These are phyloP conservation scores for Petaurus breviceps DNA, from an alignment of 2,113 vertebrate genomes.

Conservation along the genomic window DNA sequence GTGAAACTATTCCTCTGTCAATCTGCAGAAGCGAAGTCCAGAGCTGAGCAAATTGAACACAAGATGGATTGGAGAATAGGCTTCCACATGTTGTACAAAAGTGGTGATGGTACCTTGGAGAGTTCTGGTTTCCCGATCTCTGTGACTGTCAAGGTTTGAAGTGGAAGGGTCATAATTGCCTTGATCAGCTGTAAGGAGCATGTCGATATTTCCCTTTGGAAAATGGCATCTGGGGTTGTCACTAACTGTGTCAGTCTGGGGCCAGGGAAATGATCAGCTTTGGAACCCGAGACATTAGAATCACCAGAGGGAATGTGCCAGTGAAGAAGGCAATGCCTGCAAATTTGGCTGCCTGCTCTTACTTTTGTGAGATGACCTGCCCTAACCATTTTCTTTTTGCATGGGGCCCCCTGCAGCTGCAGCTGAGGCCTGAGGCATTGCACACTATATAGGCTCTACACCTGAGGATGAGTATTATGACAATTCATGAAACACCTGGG, in stretches of 20 bases:
- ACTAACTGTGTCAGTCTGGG: background rate
- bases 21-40: background rate
- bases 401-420: background rate
- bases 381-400: background rate
- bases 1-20: background rate
- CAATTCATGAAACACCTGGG: background rate
- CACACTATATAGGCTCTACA: background rate
- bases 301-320: background rate
- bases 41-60: background rate
- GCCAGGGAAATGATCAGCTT: background rate
- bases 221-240: background rate
- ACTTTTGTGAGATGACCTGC: background rate
- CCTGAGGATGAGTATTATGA: background rate
- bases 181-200: background rate
- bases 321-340: background rate
- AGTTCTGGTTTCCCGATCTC: background rate
- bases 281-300: background rate
- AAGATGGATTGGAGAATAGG: background rate
- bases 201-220: background rate
- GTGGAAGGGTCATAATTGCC: background rate
- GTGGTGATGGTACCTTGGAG: background rate
- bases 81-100: background rate
- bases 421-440: background rate
- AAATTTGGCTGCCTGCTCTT: background rate
- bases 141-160: background rate